These are phyloP conservation scores for Trypoxylon attenuatum DNA, from an alignment of 2,888 invertebrate species.

Conservation along the genomic window DNA sequence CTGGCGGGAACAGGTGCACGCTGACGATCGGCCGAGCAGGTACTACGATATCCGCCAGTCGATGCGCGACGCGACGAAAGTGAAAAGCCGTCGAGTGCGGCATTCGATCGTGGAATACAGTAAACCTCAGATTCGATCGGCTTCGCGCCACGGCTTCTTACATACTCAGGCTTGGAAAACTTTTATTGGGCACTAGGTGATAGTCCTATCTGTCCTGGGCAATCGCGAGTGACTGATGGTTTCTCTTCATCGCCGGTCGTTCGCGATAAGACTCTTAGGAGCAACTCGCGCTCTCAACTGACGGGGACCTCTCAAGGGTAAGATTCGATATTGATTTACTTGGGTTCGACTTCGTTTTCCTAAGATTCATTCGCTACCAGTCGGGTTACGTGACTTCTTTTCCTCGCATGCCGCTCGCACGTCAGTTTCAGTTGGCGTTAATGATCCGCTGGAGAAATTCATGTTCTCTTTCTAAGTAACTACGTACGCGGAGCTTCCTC, in stretches of 20 bases:
- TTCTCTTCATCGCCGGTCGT: neutral
- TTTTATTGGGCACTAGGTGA: too few relatives aligned
- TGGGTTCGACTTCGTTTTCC: neutral
- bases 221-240: neutral
- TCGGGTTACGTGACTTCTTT: neutral
- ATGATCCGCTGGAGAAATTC: neutral
- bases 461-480: neutral
- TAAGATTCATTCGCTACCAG: neutral
- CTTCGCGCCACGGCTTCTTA: neutral
- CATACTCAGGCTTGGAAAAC: neutral
- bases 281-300: neutral
- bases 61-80: constrained; percentile 55
- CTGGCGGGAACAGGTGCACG: constrained; percentile 55
- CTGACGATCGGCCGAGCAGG: constrained; percentile 51
- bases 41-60: constrained; percentile 50
- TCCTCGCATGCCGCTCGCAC: too few relatives aligned
- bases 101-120: neutral
- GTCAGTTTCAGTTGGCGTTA: neutral
- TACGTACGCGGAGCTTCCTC: too few relatives aligned
- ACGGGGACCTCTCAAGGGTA: neutral
- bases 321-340: neutral
- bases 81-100: constrained; percentile 43
- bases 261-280: neutral
- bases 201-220: too few relatives aligned
- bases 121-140: neutral